phyloP scores from a whole-genome alignment of 2,113 vertebrate species.

The Serinus canaria region DNA sequence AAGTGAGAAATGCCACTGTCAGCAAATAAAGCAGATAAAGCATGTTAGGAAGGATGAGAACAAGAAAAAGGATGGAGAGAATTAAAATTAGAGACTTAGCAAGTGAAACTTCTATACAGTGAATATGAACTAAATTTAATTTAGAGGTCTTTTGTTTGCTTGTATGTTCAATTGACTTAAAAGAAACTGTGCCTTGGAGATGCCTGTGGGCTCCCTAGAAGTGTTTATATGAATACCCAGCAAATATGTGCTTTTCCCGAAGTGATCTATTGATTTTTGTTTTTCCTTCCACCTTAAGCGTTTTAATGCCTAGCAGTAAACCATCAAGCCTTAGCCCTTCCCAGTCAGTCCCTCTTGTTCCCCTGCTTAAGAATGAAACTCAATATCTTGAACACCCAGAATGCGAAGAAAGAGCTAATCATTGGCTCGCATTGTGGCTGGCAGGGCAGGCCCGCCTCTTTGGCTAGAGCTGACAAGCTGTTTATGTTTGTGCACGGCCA shows the following conservation, averaged over 20 bases:
- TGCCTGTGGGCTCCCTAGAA: not conserved
- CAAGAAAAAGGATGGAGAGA: not conserved
- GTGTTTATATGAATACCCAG: not conserved
- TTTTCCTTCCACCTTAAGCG: not conserved
- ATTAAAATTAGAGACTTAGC: not conserved
- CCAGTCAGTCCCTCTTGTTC: not conserved
- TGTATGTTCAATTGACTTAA: not conserved
- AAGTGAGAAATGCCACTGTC: not conserved
- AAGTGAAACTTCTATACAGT: not conserved
- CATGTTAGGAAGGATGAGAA: not conserved
- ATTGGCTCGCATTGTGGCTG: slow-evolving; percentile 71
- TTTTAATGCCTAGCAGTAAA: not conserved
- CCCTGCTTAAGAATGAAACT: slow-evolving; percentile 64
- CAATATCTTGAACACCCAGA: slow-evolving; percentile 68
- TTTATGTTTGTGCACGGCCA: slow-evolving; percentile 75
- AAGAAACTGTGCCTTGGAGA: not conserved
- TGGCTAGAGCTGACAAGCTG: slow-evolving; percentile 74
- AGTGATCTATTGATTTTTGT: not conserved
- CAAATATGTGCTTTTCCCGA: not conserved
- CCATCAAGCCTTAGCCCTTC: not conserved
- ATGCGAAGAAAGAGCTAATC: slow-evolving; percentile 54
- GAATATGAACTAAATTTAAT: not conserved
- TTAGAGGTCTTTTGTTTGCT: not conserved
- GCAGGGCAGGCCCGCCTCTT: slow-evolving; percentile 64
- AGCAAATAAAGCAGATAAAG: not conserved